Base-by-base conservation (phyloP, 2,888 invertebrate species). In the Autographa pulchrina region DNA sequence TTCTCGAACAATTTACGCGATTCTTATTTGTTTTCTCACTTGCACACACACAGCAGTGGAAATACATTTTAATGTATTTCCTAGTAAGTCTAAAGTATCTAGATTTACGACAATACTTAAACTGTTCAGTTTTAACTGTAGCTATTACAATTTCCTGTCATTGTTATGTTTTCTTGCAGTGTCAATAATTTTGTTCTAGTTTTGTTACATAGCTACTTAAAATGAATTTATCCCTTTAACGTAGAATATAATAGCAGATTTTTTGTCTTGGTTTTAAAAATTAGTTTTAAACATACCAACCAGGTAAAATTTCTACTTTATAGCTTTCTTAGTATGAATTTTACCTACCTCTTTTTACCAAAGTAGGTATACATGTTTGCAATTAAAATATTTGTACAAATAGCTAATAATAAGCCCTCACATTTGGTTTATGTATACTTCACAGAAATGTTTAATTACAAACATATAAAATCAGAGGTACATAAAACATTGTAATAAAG, bases 131-230 rank as follows among this genome's bases (percentile, higher is more conserved):
- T n/a, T 60, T 63, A 63, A 59, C 66, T 70, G 32, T 68, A 59
- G 69, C 58, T 74, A 58, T 60, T 20, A 56, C 64, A 65, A 62
- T 75, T 80, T 77, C 75, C 81, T 78, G 75, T 70, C 68, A 72
- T 81, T 75, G 76, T 77, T 80, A 65, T 72, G 67, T 70, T 77
- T 76, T 76, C 79, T 79, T 80, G 71, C 56, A 61, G 56, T 62
- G 59, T 43, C 69, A 65, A 41, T 77, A 68, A 65, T 74, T 68
- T n/a, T 56, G 38, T 43, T 41, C 62, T 62, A 20, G 41, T 9
- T 18, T 58, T 41, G 13, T 25, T 5, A 54, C 20, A 58, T 31
- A 58, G 32, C 54, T 54, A 9, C 11, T 54, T 20, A 7, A 18
- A 11, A 18, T 20, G 5, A 5, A 4, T 48, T n/a, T n/a, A n/a